Base-by-base conservation (phyloP, 2,113 vertebrate genomes). In the Sitta europaea region DNA sequence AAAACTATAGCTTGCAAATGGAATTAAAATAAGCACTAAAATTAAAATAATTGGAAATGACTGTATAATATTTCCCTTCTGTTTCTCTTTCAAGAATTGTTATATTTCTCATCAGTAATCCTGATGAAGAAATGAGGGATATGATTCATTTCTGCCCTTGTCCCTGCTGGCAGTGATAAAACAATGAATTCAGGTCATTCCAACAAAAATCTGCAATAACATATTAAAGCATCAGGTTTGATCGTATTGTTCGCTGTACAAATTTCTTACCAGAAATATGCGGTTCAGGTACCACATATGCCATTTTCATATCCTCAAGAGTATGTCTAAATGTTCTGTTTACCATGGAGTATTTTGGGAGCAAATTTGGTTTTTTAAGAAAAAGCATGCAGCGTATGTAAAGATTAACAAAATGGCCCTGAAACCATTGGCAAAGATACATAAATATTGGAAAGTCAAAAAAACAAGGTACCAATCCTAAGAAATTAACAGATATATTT, bases 101-200 rank as follows among this genome's bases (percentile, higher is more conserved):
- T 82, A 9, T 2, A 74, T 48, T 90, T 90, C 40, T 74, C 31
- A 45, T 38, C 62, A 81, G 65, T 86, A 81, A 86, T 58, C 45
- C 45, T 85, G 66, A 36, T 85, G 45, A 88, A 90, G 53, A 93
- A 93, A 79, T 68, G 23, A 72, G 74, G 48, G 70, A 75, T 94
- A 63, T 92, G 81, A 94, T 93, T 93, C 90, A 92, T 45, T 90
- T 77, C 10, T 80, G 42, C 43, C 63, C 5, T 85, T 68, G 59
- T 78, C 21, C 23, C 22, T 94, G 19, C 40, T 91, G 65, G n/a
- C 43, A 63, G 25, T 38, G 59, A 40, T 85, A 23, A 6, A 94
- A 80, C 29, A 91, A 48, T 90, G 40, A 89, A 50, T 91, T 82
- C 57, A 78, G 58, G n/a, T 91, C 71, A 63, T 67, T 61, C 17